Evolutionary conservation across 35 echinoderm and acorn worm genomes (phyloP).

Genomic region (Acanthaster planci): DNA sequence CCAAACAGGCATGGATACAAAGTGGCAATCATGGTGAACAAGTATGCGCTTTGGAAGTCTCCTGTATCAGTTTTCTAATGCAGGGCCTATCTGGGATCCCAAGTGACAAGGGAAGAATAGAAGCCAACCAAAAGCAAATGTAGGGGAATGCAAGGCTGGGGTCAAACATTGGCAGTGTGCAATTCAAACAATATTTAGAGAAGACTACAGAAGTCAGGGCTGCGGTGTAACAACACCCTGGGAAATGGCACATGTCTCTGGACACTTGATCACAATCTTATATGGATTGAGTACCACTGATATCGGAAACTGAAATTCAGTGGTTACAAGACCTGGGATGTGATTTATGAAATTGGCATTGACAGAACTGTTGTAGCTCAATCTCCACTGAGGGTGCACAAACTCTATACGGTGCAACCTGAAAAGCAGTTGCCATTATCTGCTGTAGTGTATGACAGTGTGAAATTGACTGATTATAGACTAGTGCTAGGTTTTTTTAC

Average conservation of each 20-base stretch:
- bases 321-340: neutral
- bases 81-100: constrained; percentile 18
- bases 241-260: neutral
- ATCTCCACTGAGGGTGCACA: neutral
- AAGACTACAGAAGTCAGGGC: constrained; percentile 20
- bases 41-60: neutral
- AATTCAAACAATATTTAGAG: neutral
- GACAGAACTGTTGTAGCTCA: neutral
- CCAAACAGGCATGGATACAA: neutral
- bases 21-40: constrained; percentile 14
- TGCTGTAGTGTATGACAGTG: no score
- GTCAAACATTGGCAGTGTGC: neutral
- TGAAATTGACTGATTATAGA: no score
- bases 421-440: no score
- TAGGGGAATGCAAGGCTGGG: neutral
- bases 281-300: neutral
- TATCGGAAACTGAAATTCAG: constrained; percentile 8
- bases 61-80: constrained; percentile 30
- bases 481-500: no score
- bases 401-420: neutral
- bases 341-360: constrained; percentile 27
- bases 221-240: neutral
- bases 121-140: constrained; percentile 4
- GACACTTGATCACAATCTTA: neutral
- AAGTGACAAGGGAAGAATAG: constrained; percentile 9